Base-by-base conservation (phyloP, 2,888 invertebrate species). In the Luperina testacea region DNA sequence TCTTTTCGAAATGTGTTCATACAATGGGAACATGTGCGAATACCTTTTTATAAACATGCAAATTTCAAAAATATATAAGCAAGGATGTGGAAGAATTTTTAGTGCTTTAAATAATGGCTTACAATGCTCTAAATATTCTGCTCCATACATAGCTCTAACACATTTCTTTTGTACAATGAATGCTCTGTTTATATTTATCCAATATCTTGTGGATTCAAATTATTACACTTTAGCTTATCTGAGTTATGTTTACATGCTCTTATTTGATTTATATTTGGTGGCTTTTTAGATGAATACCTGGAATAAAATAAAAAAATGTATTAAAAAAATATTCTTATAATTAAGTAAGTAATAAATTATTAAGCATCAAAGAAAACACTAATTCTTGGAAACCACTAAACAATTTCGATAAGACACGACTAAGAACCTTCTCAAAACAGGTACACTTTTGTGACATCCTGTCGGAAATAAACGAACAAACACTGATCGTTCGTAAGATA, bases 191-290 rank as follows among this genome's bases (percentile, higher is more conserved):
- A n/a, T n/a, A n/a, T n/a, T n/a, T n/a, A n/a, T n/a, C 68, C 0
- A 53, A 74, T 53, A 74, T 74, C 74, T 0, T 74, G 74, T 42
- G 69, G 74, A 42, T 74, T 73, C n/a, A 74, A 68, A 74, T 68
- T 20, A 53, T 74, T 68, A 27, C 27, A 74, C 20, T 74, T 68
- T 0, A 74, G 42, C 53, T 74, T 74, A 53, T 53, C 53, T 0
- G 48, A 64, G 64, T 73, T 64, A 73, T 64, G 64, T 64, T 64
- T 64, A 51, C 48, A 64, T 48, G 32, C 32, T 2, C 65, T 63
- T 0, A 73, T 48, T 67, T 74, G n/a, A 51, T 67, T 74, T 0
- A 65, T 53, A 74, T 74, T 65, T 74, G 65, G 38, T 0, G 51
- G 64, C 32, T 32, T n/a, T 63, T 72, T 61, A 9, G 59, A 59